A percentile compares a stretch with the other conserved stretches of the same genome.
phyloP scores from a whole-genome alignment of 2,888 invertebrate species.

The Eupelmus urozonus region DNA sequence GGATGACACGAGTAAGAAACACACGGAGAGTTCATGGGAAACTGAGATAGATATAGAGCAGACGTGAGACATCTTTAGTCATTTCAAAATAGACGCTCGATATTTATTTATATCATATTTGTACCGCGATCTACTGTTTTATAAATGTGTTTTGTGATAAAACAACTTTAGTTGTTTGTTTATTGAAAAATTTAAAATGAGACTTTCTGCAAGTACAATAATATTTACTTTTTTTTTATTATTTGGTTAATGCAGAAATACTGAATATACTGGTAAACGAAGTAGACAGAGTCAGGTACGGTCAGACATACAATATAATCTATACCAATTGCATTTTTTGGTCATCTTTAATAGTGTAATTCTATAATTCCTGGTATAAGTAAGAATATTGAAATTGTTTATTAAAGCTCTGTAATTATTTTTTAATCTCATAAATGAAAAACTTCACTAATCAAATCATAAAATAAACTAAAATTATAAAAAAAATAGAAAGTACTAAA shows the following conservation, averaged over 20 bases:
- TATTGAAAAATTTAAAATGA: no score
- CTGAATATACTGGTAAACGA: background rate
- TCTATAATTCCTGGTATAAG: no score
- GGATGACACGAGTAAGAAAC: slow-evolving; percentile 1
- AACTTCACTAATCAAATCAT: no score
- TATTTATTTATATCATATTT: background rate
- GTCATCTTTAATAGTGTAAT: no score
- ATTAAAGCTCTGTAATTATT: no score
- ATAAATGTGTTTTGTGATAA: background rate
- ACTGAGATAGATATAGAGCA: slow-evolving; percentile 23
- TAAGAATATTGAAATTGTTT: no score
- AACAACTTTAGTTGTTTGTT: no score
- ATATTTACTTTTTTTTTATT: background rate
- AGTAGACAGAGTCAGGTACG: slow-evolving; percentile 43
- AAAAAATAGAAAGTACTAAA: no score
- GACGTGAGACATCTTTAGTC: background rate
- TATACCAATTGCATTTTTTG: no score
- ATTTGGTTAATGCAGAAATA: background rate
- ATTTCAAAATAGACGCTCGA: slow-evolving; percentile 22
- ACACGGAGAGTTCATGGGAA: slow-evolving; percentile 13
- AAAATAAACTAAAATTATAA: no score
- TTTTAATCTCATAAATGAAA: no score
- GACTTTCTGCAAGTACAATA: no score
- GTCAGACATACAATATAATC: slow-evolving; percentile 31
- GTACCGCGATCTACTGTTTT: background rate